A percentile compares a stretch with the other conserved stretches of the same genome.
Evolutionary conservation across 2,113 vertebrate species (phyloP).

Genomic region (Oophaga pumilio): DNA sequence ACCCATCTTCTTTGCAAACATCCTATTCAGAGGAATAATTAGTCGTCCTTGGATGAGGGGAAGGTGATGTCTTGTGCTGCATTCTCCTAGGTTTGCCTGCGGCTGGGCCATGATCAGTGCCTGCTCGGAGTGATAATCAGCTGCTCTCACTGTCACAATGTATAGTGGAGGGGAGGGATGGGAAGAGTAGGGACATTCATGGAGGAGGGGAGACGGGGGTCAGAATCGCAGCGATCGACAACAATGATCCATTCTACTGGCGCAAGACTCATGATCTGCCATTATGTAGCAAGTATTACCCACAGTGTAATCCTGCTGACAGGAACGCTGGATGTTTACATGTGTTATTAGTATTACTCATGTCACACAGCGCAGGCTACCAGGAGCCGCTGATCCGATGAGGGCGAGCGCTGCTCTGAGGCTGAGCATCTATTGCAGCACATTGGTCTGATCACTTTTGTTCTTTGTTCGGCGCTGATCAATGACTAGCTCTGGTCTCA

Average conservation of each 20-base stretch:
- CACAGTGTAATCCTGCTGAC: background rate
- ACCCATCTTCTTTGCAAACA: slow-evolving; percentile 52
- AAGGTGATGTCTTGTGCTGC: slow-evolving; percentile 16
- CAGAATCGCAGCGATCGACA: background rate
- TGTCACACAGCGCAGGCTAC: background rate
- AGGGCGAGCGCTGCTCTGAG: background rate
- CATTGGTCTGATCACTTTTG: background rate
- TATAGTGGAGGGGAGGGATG: background rate
- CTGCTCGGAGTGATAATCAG: slow-evolving; percentile 12
- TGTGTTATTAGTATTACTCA: background rate
- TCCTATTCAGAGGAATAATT: slow-evolving; percentile 51
- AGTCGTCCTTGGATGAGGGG: slow-evolving; percentile 35
- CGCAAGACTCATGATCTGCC: background rate
- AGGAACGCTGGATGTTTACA: background rate
- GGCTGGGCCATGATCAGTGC: background rate
- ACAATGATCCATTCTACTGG: background rate
- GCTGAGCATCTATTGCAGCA: background rate
- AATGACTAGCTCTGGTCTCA: too few species aligned
- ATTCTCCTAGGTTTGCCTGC: slow-evolving; percentile 15
- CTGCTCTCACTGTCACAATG: background rate
- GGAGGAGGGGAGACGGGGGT: background rate
- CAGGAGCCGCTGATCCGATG: background rate
- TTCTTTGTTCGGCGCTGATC: background rate
- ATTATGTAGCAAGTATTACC: background rate
- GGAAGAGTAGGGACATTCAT: background rate